Base-by-base conservation (phyloP, 2,113 vertebrate genomes). In the Sigmodon hispidus region DNA sequence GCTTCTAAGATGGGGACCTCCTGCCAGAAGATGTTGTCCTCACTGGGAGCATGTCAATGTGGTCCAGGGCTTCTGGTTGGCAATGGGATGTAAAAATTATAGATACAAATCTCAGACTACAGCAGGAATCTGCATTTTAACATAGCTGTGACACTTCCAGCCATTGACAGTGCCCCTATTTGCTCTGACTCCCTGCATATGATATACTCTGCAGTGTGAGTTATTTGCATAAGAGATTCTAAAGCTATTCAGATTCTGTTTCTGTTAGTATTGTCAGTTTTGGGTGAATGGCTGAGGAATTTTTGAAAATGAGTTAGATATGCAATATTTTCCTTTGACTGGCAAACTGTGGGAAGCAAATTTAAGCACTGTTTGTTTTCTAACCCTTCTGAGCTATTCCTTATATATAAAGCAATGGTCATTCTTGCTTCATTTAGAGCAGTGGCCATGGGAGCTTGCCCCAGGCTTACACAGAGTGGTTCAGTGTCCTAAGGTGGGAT, bases 131-230 rank as follows among this genome's bases (percentile, higher is more conserved):
- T 63, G 84, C 40, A 50, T 75, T 67, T 48, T 7, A 63, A 48
- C 31, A 65, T 11, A 88, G 40, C 21, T 16, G 11, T 17, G 40
- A 36, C 3, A 50, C 6, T 16, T 59, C 7, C 0, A 11, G 21
- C 63, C 50, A 8, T 3, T 16, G 45, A 67, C 9, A 3, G 2
- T 21, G 24, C 11, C 57, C 9, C 31, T 45, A 29, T 1, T 24
- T 22, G 8, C 34, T 59, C 45, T 15, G n/a, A 40, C 5, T 8
- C 43, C 29, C 21, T 1, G 7, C 0, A 1, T 4, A 5, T 11
- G 21, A 9, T 63, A 29, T 17, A 0, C 7, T 2, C 1, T 3
- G 0, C 1, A 34, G 2, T 6, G n/a, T 12, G 52, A 45, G 52
- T n/a, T 57, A 40, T 24, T 72, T 2, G 2, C 52, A 24, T 55